Percentiles rank a stretch among this genome's conserved stretches.
Conservation (phyloP, 2,113 vertebrate species). For the Ophthalmolycus amberensis region DNA sequence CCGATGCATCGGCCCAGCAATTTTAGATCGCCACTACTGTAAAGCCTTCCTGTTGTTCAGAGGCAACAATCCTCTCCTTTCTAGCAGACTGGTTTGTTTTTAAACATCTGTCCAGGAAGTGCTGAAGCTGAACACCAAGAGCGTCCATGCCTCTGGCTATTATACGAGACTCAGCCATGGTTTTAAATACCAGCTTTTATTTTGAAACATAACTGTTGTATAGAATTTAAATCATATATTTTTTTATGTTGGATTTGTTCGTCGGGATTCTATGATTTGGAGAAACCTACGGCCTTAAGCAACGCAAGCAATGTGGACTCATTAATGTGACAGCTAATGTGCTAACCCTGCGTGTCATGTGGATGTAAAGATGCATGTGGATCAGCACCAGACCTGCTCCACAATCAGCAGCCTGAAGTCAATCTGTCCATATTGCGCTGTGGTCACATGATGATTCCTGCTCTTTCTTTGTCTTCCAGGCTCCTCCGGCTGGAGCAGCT, state of each 20-base stretch:
- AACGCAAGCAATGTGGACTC: neutral
- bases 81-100: neutral
- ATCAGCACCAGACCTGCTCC: neutral
- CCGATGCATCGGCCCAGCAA: too few species aligned
- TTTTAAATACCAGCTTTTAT: neutral
- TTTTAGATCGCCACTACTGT: too few species aligned
- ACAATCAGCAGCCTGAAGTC: neutral
- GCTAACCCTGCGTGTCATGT: too few species aligned
- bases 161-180: neutral
- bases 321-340: neutral
- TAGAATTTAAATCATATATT: neutral
- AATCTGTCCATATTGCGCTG: neutral
- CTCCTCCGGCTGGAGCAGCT: neutral
- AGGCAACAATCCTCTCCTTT: neutral
- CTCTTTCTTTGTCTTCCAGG: constrained; percentile 28
- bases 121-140: neutral
- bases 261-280: too few species aligned
- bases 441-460: neutral
- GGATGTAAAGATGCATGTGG: too few species aligned
- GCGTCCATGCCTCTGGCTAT: neutral
- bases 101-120: neutral
- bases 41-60: neutral
- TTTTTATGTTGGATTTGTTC: neutral
- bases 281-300: too few species aligned
- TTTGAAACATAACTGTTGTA: neutral